Evolutionary conservation across 1,140 invertebrate species (phyloP), one percentile per base, ranked within the genome.

Genomic region (Drosophila ironensis): DNA sequence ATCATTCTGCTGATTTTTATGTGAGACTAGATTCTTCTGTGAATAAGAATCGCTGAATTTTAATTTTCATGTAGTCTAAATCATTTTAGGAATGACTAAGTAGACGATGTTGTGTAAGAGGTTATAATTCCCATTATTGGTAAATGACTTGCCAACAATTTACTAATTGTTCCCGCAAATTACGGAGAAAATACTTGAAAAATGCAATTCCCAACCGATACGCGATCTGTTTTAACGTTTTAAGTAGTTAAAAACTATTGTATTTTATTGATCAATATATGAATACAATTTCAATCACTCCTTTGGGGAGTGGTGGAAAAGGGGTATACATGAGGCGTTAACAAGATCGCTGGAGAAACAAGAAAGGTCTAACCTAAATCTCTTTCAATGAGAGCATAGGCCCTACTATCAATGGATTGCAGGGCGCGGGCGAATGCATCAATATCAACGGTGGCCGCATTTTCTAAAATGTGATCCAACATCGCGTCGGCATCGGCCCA

Each of bases 391-490:
- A 76, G 12, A 7, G 64, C 72, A 5, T 66, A 7, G 4, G 60
- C 70, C 11, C 24, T 37, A 7, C 30, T 7, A 28, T 63, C 59
- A 14, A 63, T 47, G 19, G 14, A 11, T 3, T 56, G 46, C 2
- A 88, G 40, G 9, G 61, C 59, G 6, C 20, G 4, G 0, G 45
- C 45, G 35, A 88, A 88, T 41, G 24, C 47, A 24, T n/a, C 41
- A 12, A 41, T 69, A 20, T 87, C 64, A 4, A 44, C 37, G 2
- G 11, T 54, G 45, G 54, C 54, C 0, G 52, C 42, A 11, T 87
- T 81, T 5, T 69, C 59, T 17, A 70, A 51, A 28, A 89, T 60
- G 33, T 75, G 73, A 25, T 86, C 72, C 1, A 89, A 54, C 68
- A 89, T 64, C 0, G 37, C 72, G 14, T 75, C 72, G 0, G 87